These are phyloP conservation scores for Conus canariensis DNA, from an alignment of 2,888 invertebrate species.

Conservation along the genomic window DNA sequence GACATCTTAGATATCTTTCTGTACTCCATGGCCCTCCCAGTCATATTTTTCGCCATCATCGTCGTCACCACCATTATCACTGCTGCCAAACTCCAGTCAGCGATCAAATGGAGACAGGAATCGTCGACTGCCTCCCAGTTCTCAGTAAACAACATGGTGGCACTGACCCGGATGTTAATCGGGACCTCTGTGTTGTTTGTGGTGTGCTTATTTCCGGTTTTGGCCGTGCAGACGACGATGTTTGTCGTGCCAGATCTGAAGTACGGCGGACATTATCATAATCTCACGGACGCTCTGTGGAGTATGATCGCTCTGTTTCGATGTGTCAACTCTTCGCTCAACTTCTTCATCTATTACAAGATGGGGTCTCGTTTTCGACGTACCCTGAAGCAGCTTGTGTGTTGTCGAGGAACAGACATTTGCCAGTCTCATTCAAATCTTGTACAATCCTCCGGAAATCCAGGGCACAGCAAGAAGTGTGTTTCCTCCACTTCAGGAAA, in stretches of 20 bases:
- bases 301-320: slow-evolving; percentile 3
- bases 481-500: too few species aligned
- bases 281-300: not conserved
- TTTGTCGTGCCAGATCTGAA: slow-evolving; percentile 26
- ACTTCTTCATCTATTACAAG: slow-evolving; percentile 31
- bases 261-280: slow-evolving; percentile 15
- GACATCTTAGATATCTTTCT: slow-evolving; percentile 10
- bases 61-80: slow-evolving; percentile 15
- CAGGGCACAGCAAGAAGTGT: too few species aligned
- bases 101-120: not conserved
- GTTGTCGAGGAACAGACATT: not conserved
- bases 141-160: not conserved
- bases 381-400: not conserved
- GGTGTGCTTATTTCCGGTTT: not conserved
- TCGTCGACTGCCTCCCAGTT: not conserved
- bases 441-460: too few species aligned
- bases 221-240: not conserved
- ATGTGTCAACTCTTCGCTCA: slow-evolving; percentile 14
- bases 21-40: not conserved
- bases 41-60: slow-evolving; percentile 16
- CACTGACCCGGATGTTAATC: slow-evolving; percentile 33
- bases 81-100: not conserved
- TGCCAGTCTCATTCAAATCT: too few species aligned
- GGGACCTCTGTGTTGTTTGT: slow-evolving; percentile 35
- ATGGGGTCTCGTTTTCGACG: slow-evolving; percentile 27